Evolutionary conservation across 2,888 invertebrate species (phyloP).

Genomic region (Alsophila aescularia): DNA sequence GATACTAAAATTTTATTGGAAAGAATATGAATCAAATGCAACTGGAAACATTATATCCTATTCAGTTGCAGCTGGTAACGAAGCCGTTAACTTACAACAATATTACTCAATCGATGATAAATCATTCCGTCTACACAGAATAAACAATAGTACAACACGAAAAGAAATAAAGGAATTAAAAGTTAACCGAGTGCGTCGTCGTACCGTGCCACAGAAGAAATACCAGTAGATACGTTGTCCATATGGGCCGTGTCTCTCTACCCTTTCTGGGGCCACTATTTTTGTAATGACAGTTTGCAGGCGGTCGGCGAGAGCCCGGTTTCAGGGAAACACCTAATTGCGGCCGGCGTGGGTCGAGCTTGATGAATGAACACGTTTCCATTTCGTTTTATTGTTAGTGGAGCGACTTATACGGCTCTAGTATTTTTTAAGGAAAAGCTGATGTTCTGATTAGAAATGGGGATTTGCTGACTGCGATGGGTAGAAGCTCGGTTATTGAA

Average conservation of each 20-base stretch:
- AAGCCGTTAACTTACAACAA: constrained; percentile 15
- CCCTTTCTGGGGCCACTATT: constrained; percentile 82
- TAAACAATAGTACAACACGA: constrained; percentile 22
- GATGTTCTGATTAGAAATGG: no score
- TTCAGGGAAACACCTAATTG: constrained; percentile 79
- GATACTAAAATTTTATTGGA: neutral
- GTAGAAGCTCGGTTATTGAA: no score
- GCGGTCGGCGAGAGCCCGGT: constrained; percentile 53
- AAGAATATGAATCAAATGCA: constrained; percentile 9
- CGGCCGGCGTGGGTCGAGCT: constrained; percentile 49
- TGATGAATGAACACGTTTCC: constrained; percentile 57
- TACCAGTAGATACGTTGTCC: constrained; percentile 49
- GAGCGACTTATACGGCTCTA: neutral
- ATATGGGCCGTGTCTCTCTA: constrained; percentile 78
- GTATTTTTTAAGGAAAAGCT: neutral
- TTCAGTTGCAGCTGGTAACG: constrained; percentile 10
- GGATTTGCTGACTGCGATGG: no score
- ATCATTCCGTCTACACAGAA: constrained; percentile 11
- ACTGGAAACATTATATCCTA: constrained; percentile 7
- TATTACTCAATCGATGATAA: constrained; percentile 21
- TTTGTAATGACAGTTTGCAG: constrained; percentile 82
- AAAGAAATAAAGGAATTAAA: constrained; percentile 66
- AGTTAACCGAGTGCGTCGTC: constrained; percentile 46
- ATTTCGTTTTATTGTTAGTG: constrained; percentile 13
- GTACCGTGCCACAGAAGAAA: constrained; percentile 16